A percentile compares a stretch with the other conserved stretches of the same genome.
These are phyloP conservation scores for Mola mola DNA, from an alignment of 2,113 vertebrate species.

Conservation along the genomic window DNA sequence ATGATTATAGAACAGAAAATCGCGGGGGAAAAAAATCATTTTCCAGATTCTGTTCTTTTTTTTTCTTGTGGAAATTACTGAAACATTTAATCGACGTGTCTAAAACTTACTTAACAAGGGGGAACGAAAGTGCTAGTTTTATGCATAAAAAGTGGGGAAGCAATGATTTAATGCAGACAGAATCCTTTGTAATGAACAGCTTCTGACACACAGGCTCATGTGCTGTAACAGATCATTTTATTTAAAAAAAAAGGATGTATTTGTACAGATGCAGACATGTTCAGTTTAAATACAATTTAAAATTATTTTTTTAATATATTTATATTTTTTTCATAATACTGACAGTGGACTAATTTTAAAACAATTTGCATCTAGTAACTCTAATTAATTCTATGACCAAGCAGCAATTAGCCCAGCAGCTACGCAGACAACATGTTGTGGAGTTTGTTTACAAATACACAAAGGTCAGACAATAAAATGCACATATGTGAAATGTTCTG, in stretches of 20 bases:
- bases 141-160: too few relatives aligned
- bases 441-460: slow-evolving; percentile 76
- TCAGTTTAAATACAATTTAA: slow-evolving; percentile 85
- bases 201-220: background rate
- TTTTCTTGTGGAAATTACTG: too few relatives aligned
- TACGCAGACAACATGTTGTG: slow-evolving; percentile 55
- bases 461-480: slow-evolving; percentile 71
- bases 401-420: slow-evolving; percentile 73
- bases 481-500: slow-evolving; percentile 56
- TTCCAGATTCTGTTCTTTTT: too few relatives aligned
- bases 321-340: slow-evolving; percentile 72
- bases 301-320: slow-evolving; percentile 72
- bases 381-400: slow-evolving; percentile 69
- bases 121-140: too few relatives aligned
- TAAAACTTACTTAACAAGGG: too few relatives aligned
- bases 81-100: too few relatives aligned
- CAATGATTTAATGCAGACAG: background rate
- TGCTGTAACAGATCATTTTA: slow-evolving; percentile 78
- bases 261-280: slow-evolving; percentile 74
- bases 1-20: too few relatives aligned
- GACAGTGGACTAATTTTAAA: slow-evolving; percentile 75
- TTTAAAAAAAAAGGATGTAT: slow-evolving; percentile 75
- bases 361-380: slow-evolving; percentile 76
- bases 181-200: background rate
- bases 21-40: too few relatives aligned